Evolutionary conservation across 1,140 invertebrate genomes (phyloP).

Genomic region (Parapsyche elsis): DNA sequence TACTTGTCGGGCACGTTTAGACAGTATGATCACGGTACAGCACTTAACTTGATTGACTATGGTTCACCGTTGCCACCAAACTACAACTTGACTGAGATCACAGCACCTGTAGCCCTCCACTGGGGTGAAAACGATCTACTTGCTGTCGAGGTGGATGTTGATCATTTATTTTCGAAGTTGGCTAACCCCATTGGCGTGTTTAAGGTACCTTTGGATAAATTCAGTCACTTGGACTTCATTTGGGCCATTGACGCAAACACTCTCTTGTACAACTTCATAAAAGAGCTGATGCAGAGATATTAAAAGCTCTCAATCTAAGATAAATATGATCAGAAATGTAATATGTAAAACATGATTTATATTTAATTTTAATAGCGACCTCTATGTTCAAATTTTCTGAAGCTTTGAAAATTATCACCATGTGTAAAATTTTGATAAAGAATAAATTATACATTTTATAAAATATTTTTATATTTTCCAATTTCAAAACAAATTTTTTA

Average conservation of each 20-base stretch:
- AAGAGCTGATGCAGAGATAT: conserved; percentile 59
- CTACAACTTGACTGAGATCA: conserved; percentile 73
- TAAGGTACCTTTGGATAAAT: conserved; percentile 65
- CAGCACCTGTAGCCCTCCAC: conserved; percentile 73
- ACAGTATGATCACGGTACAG: conserved; percentile 64
- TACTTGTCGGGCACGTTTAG: conserved; percentile 64
- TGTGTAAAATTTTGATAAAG: too few species aligned
- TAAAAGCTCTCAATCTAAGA: background rate
- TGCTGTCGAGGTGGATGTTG: conserved; percentile 70
- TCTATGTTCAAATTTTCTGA: too few species aligned
- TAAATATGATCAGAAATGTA: too few species aligned
- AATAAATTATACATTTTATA: too few species aligned
- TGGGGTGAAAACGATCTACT: conserved; percentile 72
- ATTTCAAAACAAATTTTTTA: too few species aligned
- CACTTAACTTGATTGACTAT: conserved; percentile 66
- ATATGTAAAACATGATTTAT: too few species aligned
- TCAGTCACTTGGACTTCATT: conserved; percentile 76
- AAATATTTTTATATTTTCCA: too few species aligned
- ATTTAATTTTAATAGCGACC: too few species aligned
- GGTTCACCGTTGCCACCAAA: conserved; percentile 65
- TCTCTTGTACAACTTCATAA: background rate
- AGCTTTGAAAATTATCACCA: too few species aligned
- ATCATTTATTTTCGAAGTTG: conserved; percentile 63
- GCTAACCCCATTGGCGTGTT: conserved; percentile 63
- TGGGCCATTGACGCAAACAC: conserved; percentile 66